phyloP scores from a whole-genome alignment of 1,140 invertebrate genomes.

The Paraescarpia echinospica region DNA sequence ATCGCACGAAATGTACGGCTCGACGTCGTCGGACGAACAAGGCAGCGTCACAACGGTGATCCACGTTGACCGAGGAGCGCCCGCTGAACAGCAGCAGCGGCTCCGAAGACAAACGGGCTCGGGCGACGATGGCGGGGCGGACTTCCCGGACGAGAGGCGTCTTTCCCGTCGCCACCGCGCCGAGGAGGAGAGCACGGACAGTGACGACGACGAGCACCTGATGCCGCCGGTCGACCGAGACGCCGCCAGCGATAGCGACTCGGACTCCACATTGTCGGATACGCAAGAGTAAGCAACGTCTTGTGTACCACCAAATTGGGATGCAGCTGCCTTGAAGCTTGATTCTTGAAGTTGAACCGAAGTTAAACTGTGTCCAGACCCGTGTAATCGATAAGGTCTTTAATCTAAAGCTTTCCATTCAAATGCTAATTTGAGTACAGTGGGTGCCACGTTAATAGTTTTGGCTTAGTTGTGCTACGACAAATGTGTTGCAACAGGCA shows the following conservation, averaged over 20 bases:
- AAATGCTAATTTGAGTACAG: too few species aligned
- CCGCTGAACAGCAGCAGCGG: background rate
- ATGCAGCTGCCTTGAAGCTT: too few species aligned
- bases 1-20: conserved; percentile 9
- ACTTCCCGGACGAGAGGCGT: background rate
- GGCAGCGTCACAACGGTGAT: background rate
- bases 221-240: background rate
- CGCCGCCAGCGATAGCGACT: conserved; percentile 6
- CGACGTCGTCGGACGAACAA: conserved; percentile 18
- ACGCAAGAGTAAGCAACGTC: background rate
- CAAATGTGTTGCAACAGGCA: too few species aligned
- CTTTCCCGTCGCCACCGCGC: background rate
- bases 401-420: too few species aligned
- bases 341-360: too few species aligned
- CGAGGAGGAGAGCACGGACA: background rate
- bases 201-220: background rate
- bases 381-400: too few species aligned
- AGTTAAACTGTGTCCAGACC: too few species aligned
- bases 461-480: too few species aligned
- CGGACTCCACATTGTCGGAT: background rate
- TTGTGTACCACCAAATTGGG: background rate
- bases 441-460: too few species aligned
- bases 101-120: conserved; percentile 11
- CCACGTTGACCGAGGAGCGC: background rate
- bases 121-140: background rate